Percentiles rank a stretch among this genome's conserved stretches.
Conservation (phyloP, 2,113 vertebrate genomes). For the Haemorhous mexicanus region DNA sequence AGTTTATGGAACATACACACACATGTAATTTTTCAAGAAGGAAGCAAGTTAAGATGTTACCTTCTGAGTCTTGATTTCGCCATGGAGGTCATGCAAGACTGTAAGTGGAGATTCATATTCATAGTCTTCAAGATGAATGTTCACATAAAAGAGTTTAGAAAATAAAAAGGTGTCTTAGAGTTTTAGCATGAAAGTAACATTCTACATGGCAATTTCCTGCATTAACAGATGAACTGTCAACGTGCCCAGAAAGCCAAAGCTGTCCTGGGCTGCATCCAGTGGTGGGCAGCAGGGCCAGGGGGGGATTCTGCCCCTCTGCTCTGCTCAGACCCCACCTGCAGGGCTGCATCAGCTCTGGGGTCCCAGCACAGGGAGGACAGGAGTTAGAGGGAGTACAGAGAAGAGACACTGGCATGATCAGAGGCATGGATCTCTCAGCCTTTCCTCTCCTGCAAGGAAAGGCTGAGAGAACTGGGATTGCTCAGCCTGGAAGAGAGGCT, state of each 20-base stretch:
- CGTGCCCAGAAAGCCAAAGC: accelerated
- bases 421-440: neutral
- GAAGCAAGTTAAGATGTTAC: conserved; percentile 42
- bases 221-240: neutral
- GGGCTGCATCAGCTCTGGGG: neutral
- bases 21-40: neutral
- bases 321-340: neutral
- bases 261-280: neutral
- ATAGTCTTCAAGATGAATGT: conserved; percentile 41
- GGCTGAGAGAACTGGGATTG: neutral
- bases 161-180: neutral
- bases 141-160: neutral
- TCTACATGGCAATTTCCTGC: neutral
- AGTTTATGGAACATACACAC: neutral
- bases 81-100: conserved; percentile 77
- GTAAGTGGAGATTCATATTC: conserved; percentile 68
- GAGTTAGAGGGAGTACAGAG: accelerated
- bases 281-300: neutral
- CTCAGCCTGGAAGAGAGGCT: neutral
- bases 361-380: neutral
- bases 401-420: accelerated
- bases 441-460: neutral
- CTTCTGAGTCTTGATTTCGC: conserved; percentile 80
- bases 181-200: neutral
- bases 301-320: neutral